A percentile compares a stretch with the other conserved stretches of the same genome.
phyloP scores from a whole-genome alignment of 2,113 vertebrate species.

The Xenus cinereus region DNA sequence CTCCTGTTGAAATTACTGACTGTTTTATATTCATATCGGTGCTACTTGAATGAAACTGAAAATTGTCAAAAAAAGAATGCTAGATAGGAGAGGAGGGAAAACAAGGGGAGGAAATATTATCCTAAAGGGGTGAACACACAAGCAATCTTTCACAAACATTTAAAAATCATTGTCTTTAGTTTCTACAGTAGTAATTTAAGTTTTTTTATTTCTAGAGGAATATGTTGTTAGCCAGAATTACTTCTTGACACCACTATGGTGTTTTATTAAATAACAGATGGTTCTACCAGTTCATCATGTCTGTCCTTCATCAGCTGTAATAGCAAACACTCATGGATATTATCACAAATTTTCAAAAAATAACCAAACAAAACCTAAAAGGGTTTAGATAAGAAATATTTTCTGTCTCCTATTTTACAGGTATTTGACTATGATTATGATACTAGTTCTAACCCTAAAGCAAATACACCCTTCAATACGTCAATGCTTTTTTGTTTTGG shows the following conservation, averaged over 20 bases:
- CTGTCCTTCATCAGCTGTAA: not conserved
- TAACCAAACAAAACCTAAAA: not conserved
- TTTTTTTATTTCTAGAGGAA: not conserved
- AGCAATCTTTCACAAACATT: not conserved
- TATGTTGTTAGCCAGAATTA: not conserved
- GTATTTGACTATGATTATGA: not conserved
- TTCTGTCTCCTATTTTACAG: not conserved
- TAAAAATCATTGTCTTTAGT: not conserved
- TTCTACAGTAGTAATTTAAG: not conserved
- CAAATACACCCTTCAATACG: not conserved
- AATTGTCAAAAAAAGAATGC: not conserved
- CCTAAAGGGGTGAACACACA: not conserved
- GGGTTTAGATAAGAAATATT: not conserved
- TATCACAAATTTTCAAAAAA: not conserved
- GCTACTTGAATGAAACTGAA: not conserved
- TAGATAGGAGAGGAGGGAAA: not conserved
- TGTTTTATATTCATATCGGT: not conserved
- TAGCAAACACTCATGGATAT: not conserved
- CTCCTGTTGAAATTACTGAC: not conserved
- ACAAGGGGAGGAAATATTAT: not conserved
- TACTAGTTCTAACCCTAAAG: not conserved
- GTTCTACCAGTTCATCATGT: not conserved
- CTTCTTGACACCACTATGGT: not conserved
- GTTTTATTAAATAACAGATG: conserved; percentile 35
- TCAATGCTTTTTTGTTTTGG: not conserved